Percentiles rank a stretch among this genome's conserved stretches.
Conservation (phyloP, 2,797 vertebrate genomes). For the Siniperca obscura region DNA sequence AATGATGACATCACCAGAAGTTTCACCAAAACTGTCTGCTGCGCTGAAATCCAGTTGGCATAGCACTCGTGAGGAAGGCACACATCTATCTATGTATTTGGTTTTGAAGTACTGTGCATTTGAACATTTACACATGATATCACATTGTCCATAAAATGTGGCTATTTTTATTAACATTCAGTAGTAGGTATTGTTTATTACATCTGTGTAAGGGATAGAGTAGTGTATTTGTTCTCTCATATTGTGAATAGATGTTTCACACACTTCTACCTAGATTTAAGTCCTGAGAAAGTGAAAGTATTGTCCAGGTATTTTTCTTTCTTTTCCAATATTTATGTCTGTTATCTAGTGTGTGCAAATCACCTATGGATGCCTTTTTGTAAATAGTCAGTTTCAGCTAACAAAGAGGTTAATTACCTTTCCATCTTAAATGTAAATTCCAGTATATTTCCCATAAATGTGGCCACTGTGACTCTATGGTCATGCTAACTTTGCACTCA, state of each 20-base stretch:
- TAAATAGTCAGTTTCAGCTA: not conserved
- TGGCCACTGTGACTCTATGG: too few relatives aligned
- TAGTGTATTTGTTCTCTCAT: not conserved
- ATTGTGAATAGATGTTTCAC: not conserved
- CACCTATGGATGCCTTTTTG: not conserved
- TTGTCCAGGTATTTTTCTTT: too few relatives aligned
- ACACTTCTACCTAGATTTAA: not conserved
- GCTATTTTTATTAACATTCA: not conserved
- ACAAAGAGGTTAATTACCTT: not conserved
- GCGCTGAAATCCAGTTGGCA: not conserved
- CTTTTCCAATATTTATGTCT: too few relatives aligned
- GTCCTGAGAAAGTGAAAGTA: too few relatives aligned
- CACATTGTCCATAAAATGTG: not conserved
- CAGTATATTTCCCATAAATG: too few relatives aligned
- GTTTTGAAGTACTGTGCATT: not conserved
- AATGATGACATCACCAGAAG: constrained; percentile 68
- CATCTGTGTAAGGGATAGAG: not conserved
- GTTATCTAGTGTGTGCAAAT: not conserved
- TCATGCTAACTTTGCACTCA: too few relatives aligned
- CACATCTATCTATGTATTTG: not conserved
- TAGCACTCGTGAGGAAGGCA: not conserved
- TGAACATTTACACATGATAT: not conserved
- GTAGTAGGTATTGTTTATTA: not conserved
- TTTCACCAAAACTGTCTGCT: not conserved
- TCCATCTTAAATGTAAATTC: too few relatives aligned